Base-by-base conservation (phyloP, 1,140 invertebrate species). In the Zaprionus nigranus region DNA sequence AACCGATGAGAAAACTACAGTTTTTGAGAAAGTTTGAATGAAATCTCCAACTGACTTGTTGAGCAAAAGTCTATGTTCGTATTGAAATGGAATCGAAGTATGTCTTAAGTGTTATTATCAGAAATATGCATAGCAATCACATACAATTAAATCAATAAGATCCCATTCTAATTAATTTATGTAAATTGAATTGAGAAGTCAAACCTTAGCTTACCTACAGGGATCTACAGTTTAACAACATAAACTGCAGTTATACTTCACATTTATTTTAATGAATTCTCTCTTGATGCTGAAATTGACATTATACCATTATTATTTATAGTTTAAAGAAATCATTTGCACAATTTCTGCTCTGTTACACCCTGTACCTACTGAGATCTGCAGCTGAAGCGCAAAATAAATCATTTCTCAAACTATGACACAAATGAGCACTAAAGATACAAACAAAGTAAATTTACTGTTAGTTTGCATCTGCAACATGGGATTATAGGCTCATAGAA, bases 351-450 rank as follows among this genome's bases (percentile, higher is more conserved):
- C 46, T 13, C n/a, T 51, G 20, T 5, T 51, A 5, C 4, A 0
- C 20, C 20, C 46, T 5, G 11, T 12, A 17, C 3, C 24, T 22
- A 17, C 5, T 1, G 15, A 30, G 26, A 56, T 28, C 22, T 12
- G 13, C 22, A 28, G 49, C 24, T 7, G 26, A 6, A 61, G 3
- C 28, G 28, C 11, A 28, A 17, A 24, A 56, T 56, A 26, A 22
- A 51, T 51, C 46, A 51, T 51, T 51, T 46, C 2, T 7, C 5
- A 28, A 56, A 28, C n/a, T 56, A 30, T n/a, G n/a, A 56, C 53
- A 30, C 53, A 17, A 56, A 56, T 56, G 22, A 56, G 26, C 26
- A 24, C 53, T 49, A 49, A 49, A 49, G 17, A 49, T 2, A 49
- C 6, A 7, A 7, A 22, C 7, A 9, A 9, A 6, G 15, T 17